These are phyloP conservation scores for Mythimna pallens DNA, from an alignment of 2,888 invertebrate genomes.

Conservation along the genomic window DNA sequence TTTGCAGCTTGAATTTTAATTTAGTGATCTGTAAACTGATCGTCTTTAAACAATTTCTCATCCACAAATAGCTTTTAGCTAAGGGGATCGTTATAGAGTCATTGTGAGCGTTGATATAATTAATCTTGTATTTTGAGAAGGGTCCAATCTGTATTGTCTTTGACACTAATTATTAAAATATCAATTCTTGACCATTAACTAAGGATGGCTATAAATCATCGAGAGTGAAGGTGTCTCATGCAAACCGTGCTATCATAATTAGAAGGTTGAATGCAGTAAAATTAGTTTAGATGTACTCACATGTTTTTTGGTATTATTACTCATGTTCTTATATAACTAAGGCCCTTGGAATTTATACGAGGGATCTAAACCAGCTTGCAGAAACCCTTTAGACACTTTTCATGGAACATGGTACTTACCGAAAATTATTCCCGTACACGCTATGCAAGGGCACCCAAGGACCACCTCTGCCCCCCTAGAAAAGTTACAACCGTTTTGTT, in stretches of 20 bases:
- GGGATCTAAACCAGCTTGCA: no score
- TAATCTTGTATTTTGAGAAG: constrained; percentile 64
- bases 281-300: neutral
- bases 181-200: constrained; percentile 54
- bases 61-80: constrained; percentile 26
- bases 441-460: no score
- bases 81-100: constrained; percentile 10
- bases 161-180: constrained; percentile 60
- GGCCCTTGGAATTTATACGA: no score
- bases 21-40: constrained; percentile 4
- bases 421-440: no score
- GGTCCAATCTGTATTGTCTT: constrained; percentile 57
- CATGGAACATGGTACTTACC: no score
- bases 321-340: no score
- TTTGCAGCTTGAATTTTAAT: neutral
- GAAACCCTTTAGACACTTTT: no score
- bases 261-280: constrained; percentile 2
- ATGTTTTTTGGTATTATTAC: no score
- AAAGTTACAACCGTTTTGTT: no score
- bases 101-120: constrained; percentile 38
- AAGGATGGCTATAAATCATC: constrained; percentile 48
- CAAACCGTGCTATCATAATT: constrained; percentile 11
- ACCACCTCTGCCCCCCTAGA: no score
- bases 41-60: constrained; percentile 7
- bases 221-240: constrained; percentile 16